These are phyloP conservation scores for Phymorhynchus buccinoides DNA, from an alignment of 1,140 invertebrate species.

Conservation along the genomic window DNA sequence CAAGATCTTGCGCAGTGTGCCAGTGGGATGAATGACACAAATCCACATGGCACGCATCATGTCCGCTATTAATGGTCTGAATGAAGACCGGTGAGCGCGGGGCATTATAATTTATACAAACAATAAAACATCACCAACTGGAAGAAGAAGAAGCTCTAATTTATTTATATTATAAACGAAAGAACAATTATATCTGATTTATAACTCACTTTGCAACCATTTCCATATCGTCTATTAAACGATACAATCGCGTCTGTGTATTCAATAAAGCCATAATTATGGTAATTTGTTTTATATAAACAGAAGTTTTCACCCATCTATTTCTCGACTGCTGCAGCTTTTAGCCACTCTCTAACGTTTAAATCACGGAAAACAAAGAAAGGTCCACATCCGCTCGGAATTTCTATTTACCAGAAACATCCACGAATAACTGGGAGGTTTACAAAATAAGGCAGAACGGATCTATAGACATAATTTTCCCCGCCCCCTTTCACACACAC, in stretches of 20 bases:
- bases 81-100: background rate
- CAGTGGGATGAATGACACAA: background rate
- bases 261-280: slow-evolving; percentile 17
- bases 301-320: background rate
- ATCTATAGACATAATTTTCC: too few relatives aligned
- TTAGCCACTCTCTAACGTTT: background rate
- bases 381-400: background rate
- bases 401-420: background rate
- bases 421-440: background rate
- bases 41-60: background rate
- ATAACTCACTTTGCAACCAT: slow-evolving; percentile 28
- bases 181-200: background rate
- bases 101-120: background rate
- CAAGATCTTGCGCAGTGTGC: too few relatives aligned
- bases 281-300: background rate
- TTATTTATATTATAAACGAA: background rate
- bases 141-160: background rate
- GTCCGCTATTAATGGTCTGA: background rate
- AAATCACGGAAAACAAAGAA: background rate
- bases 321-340: too few relatives aligned
- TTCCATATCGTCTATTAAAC: slow-evolving; percentile 34
- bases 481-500: too few relatives aligned
- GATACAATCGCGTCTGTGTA: slow-evolving; percentile 3
- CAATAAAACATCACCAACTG: background rate
- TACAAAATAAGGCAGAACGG: too few relatives aligned